Percentiles rank a stretch among this genome's conserved stretches.
Evolutionary conservation across 2,797 vertebrate genomes (phyloP).

Genomic region (Alauda arvensis): DNA sequence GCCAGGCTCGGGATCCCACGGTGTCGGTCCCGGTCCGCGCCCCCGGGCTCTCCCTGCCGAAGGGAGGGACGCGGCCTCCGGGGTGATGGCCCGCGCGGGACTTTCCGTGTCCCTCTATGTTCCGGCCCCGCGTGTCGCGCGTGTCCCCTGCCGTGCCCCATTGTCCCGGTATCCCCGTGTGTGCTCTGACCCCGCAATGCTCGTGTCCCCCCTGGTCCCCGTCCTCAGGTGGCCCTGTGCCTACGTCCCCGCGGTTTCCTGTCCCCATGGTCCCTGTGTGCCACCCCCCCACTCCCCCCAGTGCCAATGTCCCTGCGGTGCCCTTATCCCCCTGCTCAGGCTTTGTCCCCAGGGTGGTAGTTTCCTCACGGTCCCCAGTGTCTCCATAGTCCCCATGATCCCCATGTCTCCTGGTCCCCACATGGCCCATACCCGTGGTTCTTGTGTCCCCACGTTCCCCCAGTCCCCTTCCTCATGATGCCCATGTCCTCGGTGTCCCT

Average conservation of each 20-base stretch:
- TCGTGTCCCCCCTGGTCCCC: background rate
- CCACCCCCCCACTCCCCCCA: too few species aligned
- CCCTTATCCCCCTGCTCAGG: background rate
- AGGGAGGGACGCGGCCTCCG: background rate
- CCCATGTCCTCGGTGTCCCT: background rate
- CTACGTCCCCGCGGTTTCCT: background rate
- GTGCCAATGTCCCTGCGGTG: background rate
- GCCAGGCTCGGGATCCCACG: background rate
- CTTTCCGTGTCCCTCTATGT: background rate
- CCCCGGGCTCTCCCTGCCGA: background rate
- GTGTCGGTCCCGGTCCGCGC: background rate
- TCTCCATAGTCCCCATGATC: background rate
- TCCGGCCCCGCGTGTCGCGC: background rate
- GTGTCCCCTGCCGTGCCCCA: background rate
- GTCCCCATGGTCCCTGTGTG: background rate
- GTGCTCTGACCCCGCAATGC: background rate
- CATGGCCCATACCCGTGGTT: background rate
- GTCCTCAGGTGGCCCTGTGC: background rate
- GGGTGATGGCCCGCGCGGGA: background rate
- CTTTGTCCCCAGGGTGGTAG: background rate
- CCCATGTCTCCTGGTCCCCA: background rate
- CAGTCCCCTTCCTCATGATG: background rate
- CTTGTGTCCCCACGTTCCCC: background rate
- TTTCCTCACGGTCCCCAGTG: background rate
- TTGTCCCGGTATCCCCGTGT: background rate